These are phyloP conservation scores for Miichthys miiuy DNA, from an alignment of 2,797 vertebrate genomes.

Conservation along the genomic window DNA sequence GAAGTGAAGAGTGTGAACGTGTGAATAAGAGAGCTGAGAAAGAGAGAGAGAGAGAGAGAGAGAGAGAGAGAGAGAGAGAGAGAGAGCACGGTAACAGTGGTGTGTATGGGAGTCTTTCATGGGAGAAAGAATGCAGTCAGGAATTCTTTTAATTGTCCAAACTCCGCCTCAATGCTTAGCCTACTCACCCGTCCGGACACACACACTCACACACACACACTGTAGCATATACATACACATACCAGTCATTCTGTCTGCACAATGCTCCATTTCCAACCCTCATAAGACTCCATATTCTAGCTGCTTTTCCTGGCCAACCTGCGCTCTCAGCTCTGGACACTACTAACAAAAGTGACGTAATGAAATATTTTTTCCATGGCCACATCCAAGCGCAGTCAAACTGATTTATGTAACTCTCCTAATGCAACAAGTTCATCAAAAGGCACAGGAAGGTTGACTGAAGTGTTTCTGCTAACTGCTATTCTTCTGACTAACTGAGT, in stretches of 20 bases:
- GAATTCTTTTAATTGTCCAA: constrained; percentile 77
- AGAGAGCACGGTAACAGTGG: not conserved
- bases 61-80: not conserved
- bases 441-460: not conserved
- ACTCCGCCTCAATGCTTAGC: constrained; percentile 60
- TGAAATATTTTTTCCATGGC: constrained; percentile 14
- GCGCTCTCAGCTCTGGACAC: constrained; percentile 11
- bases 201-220: constrained; percentile 33
- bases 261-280: constrained; percentile 38
- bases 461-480: not conserved
- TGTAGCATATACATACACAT: constrained; percentile 44
- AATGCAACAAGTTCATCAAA: not conserved
- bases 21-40: not conserved
- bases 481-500: not conserved
- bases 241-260: constrained; percentile 65
- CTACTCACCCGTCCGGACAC: constrained; percentile 49
- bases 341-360: constrained; percentile 31
- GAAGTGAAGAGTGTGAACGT: constrained; percentile 30
- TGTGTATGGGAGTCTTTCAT: constrained; percentile 57
- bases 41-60: constrained; percentile 5
- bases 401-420: constrained; percentile 26
- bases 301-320: constrained; percentile 31
- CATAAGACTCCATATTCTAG: constrained; percentile 23
- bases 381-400: constrained; percentile 14
- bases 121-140: constrained; percentile 72